Conservation (phyloP, 2,888 invertebrate genomes). For the Orthosia gracilis region DNA sequence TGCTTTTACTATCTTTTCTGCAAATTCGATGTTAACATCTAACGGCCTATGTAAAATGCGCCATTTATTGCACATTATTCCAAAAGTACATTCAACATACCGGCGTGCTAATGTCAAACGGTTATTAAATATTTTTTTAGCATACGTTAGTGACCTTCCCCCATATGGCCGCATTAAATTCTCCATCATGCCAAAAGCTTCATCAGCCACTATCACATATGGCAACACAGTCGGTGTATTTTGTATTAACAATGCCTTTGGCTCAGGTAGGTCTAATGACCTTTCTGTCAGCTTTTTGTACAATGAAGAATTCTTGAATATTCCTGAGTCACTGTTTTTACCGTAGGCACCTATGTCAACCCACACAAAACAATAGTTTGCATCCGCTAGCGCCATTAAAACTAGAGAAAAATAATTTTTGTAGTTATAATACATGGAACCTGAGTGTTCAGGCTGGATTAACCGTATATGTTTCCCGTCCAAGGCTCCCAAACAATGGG, state of each 20-base stretch:
- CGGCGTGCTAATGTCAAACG: slow-evolving; percentile 46
- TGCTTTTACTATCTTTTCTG: slow-evolving; percentile 60
- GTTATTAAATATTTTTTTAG: slow-evolving; percentile 50
- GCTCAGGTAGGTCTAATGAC: slow-evolving; percentile 58
- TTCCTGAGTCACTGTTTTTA: slow-evolving; percentile 59
- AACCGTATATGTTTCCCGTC: slow-evolving; percentile 63
- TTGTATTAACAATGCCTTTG: slow-evolving; percentile 53
- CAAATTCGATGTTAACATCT: slow-evolving; percentile 50
- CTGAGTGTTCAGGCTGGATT: slow-evolving; percentile 58
- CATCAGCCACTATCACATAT: slow-evolving; percentile 61
- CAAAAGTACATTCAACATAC: slow-evolving; percentile 55
- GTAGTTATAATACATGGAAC: slow-evolving; percentile 62
- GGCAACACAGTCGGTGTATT: slow-evolving; percentile 52
- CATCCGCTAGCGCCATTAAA: slow-evolving; percentile 54
- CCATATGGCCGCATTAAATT: slow-evolving; percentile 59
- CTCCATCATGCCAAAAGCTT: slow-evolving; percentile 58
- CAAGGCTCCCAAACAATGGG: too few species aligned
- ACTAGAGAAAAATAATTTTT: slow-evolving; percentile 62
- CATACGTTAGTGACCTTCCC: slow-evolving; percentile 50
- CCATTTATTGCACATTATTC: slow-evolving; percentile 57
- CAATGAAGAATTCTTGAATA: slow-evolving; percentile 57
- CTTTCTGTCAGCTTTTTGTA: slow-evolving; percentile 60
- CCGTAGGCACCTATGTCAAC: slow-evolving; percentile 64
- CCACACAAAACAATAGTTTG: slow-evolving; percentile 60
- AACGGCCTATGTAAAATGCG: slow-evolving; percentile 60